phyloP scores from a whole-genome alignment of 2,888 invertebrate species.

The Apomyelois bistriatella region DNA sequence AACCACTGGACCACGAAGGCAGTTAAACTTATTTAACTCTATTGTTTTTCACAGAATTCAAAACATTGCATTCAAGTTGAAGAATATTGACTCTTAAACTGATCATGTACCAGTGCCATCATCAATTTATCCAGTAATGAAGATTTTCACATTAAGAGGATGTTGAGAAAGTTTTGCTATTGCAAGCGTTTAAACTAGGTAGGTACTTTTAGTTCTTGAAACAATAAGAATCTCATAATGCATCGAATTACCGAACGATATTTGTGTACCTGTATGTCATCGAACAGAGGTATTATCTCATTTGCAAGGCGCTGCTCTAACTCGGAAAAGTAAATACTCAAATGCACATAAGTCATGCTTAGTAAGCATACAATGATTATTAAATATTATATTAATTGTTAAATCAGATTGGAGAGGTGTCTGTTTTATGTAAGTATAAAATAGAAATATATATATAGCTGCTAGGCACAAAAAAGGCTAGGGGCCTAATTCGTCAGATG shows the following conservation, averaged over 20 bases:
- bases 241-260: constrained; percentile 4
- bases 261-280: neutral
- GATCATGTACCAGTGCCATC: too few species aligned
- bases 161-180: constrained; percentile 41
- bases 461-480: too few species aligned
- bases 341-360: neutral
- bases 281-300: neutral
- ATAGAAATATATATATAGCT: too few species aligned
- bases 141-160: constrained; percentile 32
- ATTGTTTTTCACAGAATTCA: too few species aligned
- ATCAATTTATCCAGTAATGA: constrained; percentile 3
- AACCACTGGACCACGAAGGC: too few species aligned
- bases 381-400: neutral
- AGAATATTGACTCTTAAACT: too few species aligned
- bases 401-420: neutral
- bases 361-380: neutral
- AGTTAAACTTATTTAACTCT: too few species aligned
- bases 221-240: constrained; percentile 3
- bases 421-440: too few species aligned
- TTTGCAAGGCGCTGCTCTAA: neutral
- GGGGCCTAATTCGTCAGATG: too few species aligned
- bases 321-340: neutral
- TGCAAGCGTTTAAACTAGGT: constrained; percentile 25
- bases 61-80: too few species aligned
- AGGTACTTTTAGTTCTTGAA: neutral